A percentile compares a stretch with the other conserved stretches of the same genome.
phyloP scores from a whole-genome alignment of 23 tunicate genomes.

The Diplosoma virens region DNA sequence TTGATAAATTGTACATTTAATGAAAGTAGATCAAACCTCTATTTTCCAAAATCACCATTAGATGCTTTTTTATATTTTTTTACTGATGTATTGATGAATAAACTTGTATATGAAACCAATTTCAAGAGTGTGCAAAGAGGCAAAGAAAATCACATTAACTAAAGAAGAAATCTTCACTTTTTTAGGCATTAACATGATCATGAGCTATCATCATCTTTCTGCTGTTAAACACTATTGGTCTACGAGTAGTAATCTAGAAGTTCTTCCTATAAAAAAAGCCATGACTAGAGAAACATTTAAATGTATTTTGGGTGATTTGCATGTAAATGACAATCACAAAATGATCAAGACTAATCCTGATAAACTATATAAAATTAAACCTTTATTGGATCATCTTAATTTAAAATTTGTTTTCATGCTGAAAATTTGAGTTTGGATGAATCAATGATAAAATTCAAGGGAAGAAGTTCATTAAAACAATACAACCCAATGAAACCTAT shows the following conservation, averaged over 20 bases:
- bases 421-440: slow-evolving; percentile 14
- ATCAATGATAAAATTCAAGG: slow-evolving; percentile 23
- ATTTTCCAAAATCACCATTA: too few species aligned
- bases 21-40: too few species aligned
- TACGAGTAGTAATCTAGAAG: neutral
- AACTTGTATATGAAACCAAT: slow-evolving; percentile 3
- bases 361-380: slow-evolving; percentile 10
- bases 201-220: slow-evolving; percentile 9
- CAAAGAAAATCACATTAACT: neutral
- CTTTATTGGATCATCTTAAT: neutral
- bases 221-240: slow-evolving; percentile 4
- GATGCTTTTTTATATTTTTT: slow-evolving; percentile 7
- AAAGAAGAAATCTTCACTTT: neutral
- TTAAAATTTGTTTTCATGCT: neutral
- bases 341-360: neutral
- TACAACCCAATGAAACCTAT: slow-evolving; percentile 31
- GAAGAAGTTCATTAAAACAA: slow-evolving; percentile 4
- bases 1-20: too few species aligned
- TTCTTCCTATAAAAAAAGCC: neutral
- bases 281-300: slow-evolving; percentile 9
- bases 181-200: slow-evolving; percentile 19
- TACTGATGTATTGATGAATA: neutral
- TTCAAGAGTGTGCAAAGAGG: neutral
- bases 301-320: neutral
- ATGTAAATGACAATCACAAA: slow-evolving; percentile 1